Evolutionary conservation across 1,140 invertebrate species (phyloP).

Genomic region (Archivesica marissinica): DNA sequence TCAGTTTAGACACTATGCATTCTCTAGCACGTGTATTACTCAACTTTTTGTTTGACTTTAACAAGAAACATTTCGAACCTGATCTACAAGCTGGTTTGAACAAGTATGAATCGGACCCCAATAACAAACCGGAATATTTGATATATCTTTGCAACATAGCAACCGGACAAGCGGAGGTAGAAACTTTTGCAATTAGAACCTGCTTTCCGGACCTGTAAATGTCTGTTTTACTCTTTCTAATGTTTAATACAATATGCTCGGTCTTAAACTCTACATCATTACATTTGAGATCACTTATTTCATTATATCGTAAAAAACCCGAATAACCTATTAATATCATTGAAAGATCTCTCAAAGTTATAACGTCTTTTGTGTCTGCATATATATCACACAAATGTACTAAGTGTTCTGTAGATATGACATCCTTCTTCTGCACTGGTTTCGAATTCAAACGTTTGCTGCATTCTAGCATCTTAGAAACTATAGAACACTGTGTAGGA

Average conservation of each 20-base stretch:
- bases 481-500: neutral
- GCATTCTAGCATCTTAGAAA: neutral
- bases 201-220: slow-evolving; percentile 57
- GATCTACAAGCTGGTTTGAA: no score
- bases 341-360: slow-evolving; percentile 47
- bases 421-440: slow-evolving; percentile 46
- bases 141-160: slow-evolving; percentile 57
- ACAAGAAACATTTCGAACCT: no score
- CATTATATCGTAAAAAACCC: slow-evolving; percentile 58
- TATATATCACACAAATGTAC: slow-evolving; percentile 48
- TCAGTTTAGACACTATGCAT: no score
- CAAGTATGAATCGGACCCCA: no score
- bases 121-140: neutral
- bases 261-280: slow-evolving; percentile 47
- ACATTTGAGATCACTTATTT: slow-evolving; percentile 50
- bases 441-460: slow-evolving; percentile 3
- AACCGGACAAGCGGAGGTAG: slow-evolving; percentile 50
- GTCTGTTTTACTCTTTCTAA: slow-evolving; percentile 61
- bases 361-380: slow-evolving; percentile 32
- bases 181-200: slow-evolving; percentile 29
- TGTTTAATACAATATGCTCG: slow-evolving; percentile 18
- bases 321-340: slow-evolving; percentile 62
- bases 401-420: slow-evolving; percentile 3
- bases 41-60: no score
- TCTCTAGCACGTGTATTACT: no score